Conservation (phyloP, 2,113 vertebrate species). For the Murina feae region DNA sequence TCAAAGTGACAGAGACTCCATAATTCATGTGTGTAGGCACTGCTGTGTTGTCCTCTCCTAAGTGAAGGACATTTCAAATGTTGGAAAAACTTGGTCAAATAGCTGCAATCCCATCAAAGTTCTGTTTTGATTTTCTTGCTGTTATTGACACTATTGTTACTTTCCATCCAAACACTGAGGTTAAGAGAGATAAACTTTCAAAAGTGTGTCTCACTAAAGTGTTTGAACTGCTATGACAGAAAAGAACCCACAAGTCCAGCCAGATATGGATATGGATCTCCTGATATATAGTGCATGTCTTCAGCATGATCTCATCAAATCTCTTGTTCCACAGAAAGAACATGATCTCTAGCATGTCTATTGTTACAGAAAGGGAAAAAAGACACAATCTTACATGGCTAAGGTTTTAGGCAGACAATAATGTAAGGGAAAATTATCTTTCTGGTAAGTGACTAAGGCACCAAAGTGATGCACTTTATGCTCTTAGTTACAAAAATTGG, state of each 20-base stretch:
- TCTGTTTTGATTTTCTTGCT: not conserved
- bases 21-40: fast-evolving
- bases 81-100: not conserved
- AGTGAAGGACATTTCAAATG: not conserved
- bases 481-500: not conserved
- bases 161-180: conserved; percentile 26
- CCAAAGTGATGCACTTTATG: not conserved
- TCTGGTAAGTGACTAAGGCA: not conserved
- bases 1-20: not conserved
- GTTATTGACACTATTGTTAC: not conserved
- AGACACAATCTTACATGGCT: not conserved
- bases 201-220: not conserved
- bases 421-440: not conserved
- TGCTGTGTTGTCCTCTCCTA: not conserved
- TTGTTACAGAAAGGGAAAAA: not conserved
- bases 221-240: not conserved
- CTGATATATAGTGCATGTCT: not conserved
- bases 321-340: not conserved
- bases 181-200: conserved; percentile 25
- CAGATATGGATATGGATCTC: not conserved
- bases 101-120: not conserved
- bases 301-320: not conserved
- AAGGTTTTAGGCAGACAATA: not conserved
- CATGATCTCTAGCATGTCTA: not conserved
- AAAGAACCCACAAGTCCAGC: not conserved